These are phyloP conservation scores for Eilema griseolum DNA, from an alignment of 2,888 invertebrate genomes.

Conservation along the genomic window DNA sequence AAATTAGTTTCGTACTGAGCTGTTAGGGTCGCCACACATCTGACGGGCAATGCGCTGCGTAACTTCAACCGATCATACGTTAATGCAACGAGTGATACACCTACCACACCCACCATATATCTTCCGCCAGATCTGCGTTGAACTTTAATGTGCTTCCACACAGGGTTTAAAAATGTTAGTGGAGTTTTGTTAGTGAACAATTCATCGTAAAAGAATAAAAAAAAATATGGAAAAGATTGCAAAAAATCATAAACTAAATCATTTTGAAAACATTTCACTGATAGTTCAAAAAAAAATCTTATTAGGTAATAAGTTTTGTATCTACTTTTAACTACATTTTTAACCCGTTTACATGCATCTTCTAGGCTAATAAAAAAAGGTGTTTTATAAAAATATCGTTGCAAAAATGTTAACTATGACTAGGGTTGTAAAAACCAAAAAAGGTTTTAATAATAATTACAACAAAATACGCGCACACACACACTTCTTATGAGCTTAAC, in stretches of 20 bases:
- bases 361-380: background rate
- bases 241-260: background rate
- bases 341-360: background rate
- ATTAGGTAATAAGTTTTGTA: too few species aligned
- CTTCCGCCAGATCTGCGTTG: background rate
- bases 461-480: background rate
- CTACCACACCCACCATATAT: too few species aligned
- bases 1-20: background rate
- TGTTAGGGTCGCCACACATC: background rate
- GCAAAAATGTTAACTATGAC: slow-evolving; percentile 1
- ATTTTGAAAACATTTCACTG: background rate
- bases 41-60: background rate
- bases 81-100: background rate
- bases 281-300: too few species aligned
- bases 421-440: slow-evolving; percentile 10
- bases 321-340: background rate
- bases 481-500: slow-evolving; percentile 23
- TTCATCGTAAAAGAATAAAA: background rate
- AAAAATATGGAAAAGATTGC: background rate
- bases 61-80: background rate
- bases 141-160: background rate
- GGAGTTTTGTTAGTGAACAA: background rate
- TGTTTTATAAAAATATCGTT: slow-evolving; percentile 1
- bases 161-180: background rate
- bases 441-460: slow-evolving; percentile 6